Base-by-base conservation (phyloP, 2,113 vertebrate genomes). In the Otus sunia region DNA sequence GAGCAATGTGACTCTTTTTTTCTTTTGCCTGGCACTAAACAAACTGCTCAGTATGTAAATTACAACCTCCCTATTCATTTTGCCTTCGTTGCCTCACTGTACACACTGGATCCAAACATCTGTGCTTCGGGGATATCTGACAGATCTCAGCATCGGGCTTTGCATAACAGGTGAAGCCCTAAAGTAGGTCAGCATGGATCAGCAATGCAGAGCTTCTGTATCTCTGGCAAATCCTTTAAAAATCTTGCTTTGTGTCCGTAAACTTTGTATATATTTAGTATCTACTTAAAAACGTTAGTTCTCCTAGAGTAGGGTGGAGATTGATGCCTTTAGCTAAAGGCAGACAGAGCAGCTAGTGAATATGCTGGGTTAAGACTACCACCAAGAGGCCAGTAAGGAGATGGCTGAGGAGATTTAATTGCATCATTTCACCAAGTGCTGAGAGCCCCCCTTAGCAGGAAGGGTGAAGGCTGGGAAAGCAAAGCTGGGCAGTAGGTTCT, bases 241-340 rank as follows among this genome's bases (percentile, higher is more conserved):
- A 60, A 41, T 76, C 86, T 95, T 76, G 21, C 89, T 96, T 88
- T 88, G 76, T 93, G 86, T 86, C 86, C 92, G 68, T 94, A 94
- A 97, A 95, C 86, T 96, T 93, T 90, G 96, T 96, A 71, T 94
- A 87, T 96, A 92, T 97, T 98, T 97, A 97, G 95, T 94, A 94
- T 84, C 92, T 86, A 88, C 91, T 96, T 96, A 72, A 86, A 96
- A 92, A 67, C 10, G 3, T 93, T 92, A 34, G 52, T 74, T 92
- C 68, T 96, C 22, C 56, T 45, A 13, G 62, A 94, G 86, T 9
- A 73, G 56, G 53, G 52, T 78, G 80, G 63, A 77, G 92, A 96
- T 43, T 14, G 64, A 95, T 92, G 88, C 72, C 66, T 94, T 68
- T 75, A 36, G 55, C 66, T 78, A 52, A 81, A 88, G 53, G 78